Conservation (phyloP, 1,140 invertebrate genomes). For the Drosophila mauritiana region DNA sequence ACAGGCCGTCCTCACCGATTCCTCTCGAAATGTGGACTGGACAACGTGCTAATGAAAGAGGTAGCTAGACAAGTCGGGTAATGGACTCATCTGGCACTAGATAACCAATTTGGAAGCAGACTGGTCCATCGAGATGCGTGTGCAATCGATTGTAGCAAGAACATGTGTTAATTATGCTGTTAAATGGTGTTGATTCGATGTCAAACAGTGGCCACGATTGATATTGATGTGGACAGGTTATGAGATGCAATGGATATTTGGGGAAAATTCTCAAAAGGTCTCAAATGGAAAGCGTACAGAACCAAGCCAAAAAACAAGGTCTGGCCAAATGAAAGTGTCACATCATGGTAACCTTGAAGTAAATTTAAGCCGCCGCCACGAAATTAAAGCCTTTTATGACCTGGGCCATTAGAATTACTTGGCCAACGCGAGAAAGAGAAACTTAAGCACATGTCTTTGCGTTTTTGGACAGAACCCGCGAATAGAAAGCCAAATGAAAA, state of each 20-base stretch:
- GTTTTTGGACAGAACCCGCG: conserved; percentile 33
- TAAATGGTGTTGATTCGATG: conserved; percentile 72
- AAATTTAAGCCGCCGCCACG: conserved; percentile 5
- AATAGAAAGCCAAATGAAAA: conserved; percentile 74
- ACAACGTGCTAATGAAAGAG: conserved; percentile 68
- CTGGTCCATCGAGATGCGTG: conserved; percentile 69
- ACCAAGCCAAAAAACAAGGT: conserved; percentile 2
- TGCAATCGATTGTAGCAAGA: conserved; percentile 77
- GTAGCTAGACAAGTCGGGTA: conserved; percentile 32
- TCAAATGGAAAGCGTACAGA: conserved; percentile 18
- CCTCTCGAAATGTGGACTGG: conserved; percentile 43
- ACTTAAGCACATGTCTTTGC: conserved; percentile 51
- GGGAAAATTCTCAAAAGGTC: neutral
- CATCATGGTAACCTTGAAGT: conserved; percentile 61
- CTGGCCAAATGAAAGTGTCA: conserved; percentile 45
- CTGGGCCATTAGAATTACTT: conserved; percentile 59
- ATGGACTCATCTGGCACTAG: conserved; percentile 60
- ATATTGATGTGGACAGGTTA: conserved; percentile 57
- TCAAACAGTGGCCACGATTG: conserved; percentile 58
- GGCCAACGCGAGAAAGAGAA: conserved; percentile 70
- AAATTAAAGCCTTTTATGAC: conserved; percentile 44
- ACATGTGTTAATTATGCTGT: conserved; percentile 79
- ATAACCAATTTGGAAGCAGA: conserved; percentile 60
- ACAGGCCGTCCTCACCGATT: conserved; percentile 17
- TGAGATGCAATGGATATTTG: conserved; percentile 20